Conservation (phyloP, 2,888 invertebrate species). For the Emesis russula region DNA sequence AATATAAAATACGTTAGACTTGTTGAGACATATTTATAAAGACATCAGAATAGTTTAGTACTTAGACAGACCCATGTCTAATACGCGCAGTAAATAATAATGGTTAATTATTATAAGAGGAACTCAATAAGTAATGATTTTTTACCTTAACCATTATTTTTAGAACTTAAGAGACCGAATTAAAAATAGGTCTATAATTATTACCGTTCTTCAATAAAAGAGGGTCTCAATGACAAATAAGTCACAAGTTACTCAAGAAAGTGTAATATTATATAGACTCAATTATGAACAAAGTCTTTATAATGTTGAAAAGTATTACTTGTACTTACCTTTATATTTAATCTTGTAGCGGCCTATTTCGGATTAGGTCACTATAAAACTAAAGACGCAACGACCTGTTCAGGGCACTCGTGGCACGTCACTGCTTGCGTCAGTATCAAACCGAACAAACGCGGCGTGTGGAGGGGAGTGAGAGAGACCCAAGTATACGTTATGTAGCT, state of each 20-base stretch:
- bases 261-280: conserved; percentile 1
- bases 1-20: conserved; percentile 15
- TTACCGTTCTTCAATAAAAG: not conserved
- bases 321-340: conserved; percentile 6
- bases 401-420: not conserved
- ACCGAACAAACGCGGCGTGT: conserved; percentile 28
- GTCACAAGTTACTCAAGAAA: conserved; percentile 4
- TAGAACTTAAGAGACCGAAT: conserved; percentile 6
- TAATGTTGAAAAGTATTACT: conserved; percentile 3
- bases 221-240: conserved; percentile 4
- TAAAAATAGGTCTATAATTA: conserved; percentile 3
- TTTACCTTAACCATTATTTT: not conserved
- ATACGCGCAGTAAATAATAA: not conserved
- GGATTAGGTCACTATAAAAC: not conserved
- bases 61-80: conserved; percentile 12
- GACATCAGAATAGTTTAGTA: conserved; percentile 1
- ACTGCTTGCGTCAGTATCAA: not conserved
- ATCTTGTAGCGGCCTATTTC: conserved; percentile 9
- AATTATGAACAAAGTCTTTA: not conserved
- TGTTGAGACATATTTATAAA: not conserved
- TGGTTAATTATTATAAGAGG: not conserved
- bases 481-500: conserved; percentile 5
- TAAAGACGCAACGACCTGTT: conserved; percentile 5
- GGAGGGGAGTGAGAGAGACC: conserved; percentile 21
- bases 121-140: not conserved